Base-by-base conservation (phyloP, 2,113 vertebrate genomes). In the Tringa solitaria region DNA sequence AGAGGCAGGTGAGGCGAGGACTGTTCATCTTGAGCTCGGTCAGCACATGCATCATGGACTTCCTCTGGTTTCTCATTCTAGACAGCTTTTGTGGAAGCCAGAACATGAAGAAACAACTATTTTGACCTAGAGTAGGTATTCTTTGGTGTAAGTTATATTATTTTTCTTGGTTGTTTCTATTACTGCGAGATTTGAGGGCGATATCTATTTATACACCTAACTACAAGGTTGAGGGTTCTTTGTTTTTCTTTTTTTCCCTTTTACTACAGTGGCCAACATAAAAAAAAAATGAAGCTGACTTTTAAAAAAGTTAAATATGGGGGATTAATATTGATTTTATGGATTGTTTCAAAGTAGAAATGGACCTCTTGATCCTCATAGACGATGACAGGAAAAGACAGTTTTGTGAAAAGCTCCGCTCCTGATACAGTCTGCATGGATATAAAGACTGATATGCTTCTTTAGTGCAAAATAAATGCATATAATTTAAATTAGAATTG, bases 191-290 rank as follows among this genome's bases (percentile, higher is more conserved):
- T 48, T 32, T 78, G 20, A 16, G 9, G 8, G 12, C 15, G n/a
- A 45, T 23, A 4, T 0, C 2, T 8, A 9, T 0, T 22, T 93
- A 72, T 15, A 70, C 19, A 35, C 5, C 4, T 21, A 21, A 27
- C 3, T 32, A 12, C 6, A 24, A 23, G 4, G 4, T 76, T 76
- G 9, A 4, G 8, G 3, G 0, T 45, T 72, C 1, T 1, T 28
- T 14, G 2, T 9, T 91, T 50, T 73, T 35, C 8, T 8, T 32
- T 81, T 50, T 28, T 45, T 12, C 35, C 21, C 1, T 16, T 43
- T 79, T 41, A 13, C 2, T 43, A 0, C 17, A 56, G n/a, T 11
- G 6, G 2, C 1, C 8, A 27, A 15, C 2, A 12, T 24, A 53
- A 32, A 56, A 32, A 54, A 56, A 56, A 12, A 30, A 18, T 8